phyloP scores from a whole-genome alignment of 2,888 invertebrate species.

The Diplazon laetatorius region DNA sequence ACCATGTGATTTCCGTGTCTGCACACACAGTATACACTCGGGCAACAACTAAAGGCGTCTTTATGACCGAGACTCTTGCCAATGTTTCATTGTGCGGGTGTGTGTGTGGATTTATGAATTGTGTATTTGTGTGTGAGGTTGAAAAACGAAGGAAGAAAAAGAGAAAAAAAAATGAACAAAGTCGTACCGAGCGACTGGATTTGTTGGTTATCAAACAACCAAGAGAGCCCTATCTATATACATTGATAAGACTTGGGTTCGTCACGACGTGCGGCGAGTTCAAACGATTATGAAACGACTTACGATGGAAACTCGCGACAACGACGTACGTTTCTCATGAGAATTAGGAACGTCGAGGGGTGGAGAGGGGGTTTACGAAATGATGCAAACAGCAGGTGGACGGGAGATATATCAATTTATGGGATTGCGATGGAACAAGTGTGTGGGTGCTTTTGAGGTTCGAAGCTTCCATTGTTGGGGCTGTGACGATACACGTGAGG shows the following conservation, averaged over 20 bases:
- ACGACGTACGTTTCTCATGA: conserved; percentile 15
- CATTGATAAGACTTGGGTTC: conserved; percentile 68
- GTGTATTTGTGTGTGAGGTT: too few relatives aligned
- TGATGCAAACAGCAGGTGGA: conserved; percentile 28
- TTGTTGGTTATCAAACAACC: conserved; percentile 67
- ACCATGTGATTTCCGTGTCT: too few relatives aligned
- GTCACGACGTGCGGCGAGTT: conserved; percentile 52
- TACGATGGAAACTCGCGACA: conserved; percentile 6
- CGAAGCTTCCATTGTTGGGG: conserved; percentile 36
- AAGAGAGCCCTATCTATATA: conserved; percentile 41
- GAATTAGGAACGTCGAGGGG: conserved; percentile 38
- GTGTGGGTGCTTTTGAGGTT: conserved; percentile 15
- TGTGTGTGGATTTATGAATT: too few relatives aligned
- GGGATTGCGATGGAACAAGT: conserved; percentile 30
- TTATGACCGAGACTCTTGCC: too few relatives aligned
- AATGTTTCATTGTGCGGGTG: conserved; percentile 29
- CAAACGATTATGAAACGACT: conserved; percentile 37
- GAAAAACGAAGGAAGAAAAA: too few relatives aligned
- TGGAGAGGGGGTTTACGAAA: conserved; percentile 30
- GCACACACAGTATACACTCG: too few relatives aligned
- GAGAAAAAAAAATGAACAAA: too few relatives aligned
- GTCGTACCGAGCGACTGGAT: conserved; percentile 60
- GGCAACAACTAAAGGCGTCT: too few relatives aligned
- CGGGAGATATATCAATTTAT: conserved; percentile 50
- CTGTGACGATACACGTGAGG: conserved; percentile 4